Conservation (phyloP, 2,888 invertebrate species). For the Venusia cambrica region DNA sequence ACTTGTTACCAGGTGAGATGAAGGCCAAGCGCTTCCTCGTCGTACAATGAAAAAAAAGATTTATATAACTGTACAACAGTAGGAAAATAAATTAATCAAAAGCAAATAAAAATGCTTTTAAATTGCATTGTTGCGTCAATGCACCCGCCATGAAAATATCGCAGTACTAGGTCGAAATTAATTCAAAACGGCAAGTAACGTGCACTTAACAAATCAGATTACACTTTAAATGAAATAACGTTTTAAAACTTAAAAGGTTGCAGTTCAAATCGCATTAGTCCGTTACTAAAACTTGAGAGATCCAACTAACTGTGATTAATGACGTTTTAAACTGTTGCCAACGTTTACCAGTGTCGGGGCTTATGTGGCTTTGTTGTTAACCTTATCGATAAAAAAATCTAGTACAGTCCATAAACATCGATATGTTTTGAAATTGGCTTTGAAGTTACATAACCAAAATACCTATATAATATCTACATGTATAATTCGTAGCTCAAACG, state of each 20-base stretch:
- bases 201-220: constrained; percentile 47
- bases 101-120: constrained; percentile 6
- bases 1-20: too few species aligned
- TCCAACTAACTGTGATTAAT: constrained; percentile 53
- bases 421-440: too few species aligned
- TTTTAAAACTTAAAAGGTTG: constrained; percentile 60
- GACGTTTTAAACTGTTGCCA: constrained; percentile 72
- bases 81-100: too few species aligned
- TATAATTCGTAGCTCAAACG: too few species aligned
- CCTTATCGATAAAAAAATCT: constrained; percentile 21
- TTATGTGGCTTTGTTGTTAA: constrained; percentile 11
- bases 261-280: constrained; percentile 61
- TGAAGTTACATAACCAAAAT: too few species aligned
- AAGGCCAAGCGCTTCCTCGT: too few species aligned
- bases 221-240: constrained; percentile 48
- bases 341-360: constrained; percentile 34
- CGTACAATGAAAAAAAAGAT: too few species aligned
- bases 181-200: constrained; percentile 15
- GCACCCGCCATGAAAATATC: constrained; percentile 3
- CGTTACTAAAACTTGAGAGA: constrained; percentile 49
- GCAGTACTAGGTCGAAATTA: too few species aligned
- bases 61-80: too few species aligned
- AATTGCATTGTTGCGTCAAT: not conserved
- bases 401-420: too few species aligned
- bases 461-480: too few species aligned